Evolutionary conservation across 2,888 invertebrate species (phyloP).

Genomic region (Ecdyonurus torrentis): DNA sequence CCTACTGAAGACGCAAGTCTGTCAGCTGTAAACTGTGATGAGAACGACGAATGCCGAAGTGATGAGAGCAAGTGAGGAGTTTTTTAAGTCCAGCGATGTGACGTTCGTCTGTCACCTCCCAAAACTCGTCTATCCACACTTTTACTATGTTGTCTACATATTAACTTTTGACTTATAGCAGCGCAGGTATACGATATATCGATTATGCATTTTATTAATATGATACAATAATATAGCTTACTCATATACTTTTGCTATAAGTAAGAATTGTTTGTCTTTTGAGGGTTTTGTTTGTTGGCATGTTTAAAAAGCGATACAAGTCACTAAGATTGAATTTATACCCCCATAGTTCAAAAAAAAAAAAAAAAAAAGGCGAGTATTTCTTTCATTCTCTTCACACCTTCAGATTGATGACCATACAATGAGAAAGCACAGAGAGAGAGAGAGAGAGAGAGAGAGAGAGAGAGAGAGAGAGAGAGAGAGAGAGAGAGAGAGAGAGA

Average conservation of each 20-base stretch:
- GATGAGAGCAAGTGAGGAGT: too few species aligned
- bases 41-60: too few species aligned
- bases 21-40: background rate
- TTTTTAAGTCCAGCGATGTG: background rate
- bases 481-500: too few species aligned
- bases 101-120: background rate
- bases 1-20: background rate
- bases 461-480: too few species aligned
- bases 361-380: background rate
- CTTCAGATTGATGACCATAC: background rate
- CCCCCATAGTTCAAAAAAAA: background rate
- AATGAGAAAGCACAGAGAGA: too few species aligned
- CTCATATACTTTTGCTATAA: background rate
- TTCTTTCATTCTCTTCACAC: background rate
- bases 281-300: background rate
- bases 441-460: too few species aligned
- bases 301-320: background rate
- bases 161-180: too few species aligned
- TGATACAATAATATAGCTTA: too few species aligned
- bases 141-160: too few species aligned
- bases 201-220: too few species aligned
- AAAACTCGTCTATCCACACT: too few species aligned
- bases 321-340: background rate
- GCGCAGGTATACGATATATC: too few species aligned
- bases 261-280: background rate